Conservation (phyloP, 2,797 vertebrate species). For the Cercopithecus neglectus region DNA sequence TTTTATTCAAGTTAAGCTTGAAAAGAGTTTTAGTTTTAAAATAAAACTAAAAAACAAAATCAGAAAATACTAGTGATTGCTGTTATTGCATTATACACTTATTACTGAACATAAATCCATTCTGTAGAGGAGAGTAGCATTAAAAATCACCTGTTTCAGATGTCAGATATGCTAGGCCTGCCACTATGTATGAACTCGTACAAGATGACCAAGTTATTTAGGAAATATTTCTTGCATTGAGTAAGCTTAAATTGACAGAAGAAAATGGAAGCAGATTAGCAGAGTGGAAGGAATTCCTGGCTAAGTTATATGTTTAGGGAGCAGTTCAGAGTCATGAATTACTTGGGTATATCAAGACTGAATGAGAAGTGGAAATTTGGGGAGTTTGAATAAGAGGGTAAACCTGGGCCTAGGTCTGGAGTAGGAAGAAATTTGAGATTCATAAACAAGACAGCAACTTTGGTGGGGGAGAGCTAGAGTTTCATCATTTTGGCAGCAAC, state of each 20-base stretch:
- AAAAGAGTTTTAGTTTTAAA: neutral
- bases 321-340: neutral
- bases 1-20: neutral
- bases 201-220: neutral
- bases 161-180: neutral
- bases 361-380: neutral
- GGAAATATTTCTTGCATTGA: neutral
- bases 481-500: neutral
- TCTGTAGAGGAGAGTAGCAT: neutral
- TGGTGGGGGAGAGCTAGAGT: neutral
- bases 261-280: neutral
- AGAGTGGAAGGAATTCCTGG: neutral
- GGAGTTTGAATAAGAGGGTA: neutral
- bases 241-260: neutral
- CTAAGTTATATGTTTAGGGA: neutral
- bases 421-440: neutral
- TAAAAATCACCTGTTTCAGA: neutral
- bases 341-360: neutral
- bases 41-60: constrained; percentile 28
- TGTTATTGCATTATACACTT: neutral
- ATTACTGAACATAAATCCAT: neutral
- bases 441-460: neutral
- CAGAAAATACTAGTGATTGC: neutral
- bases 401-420: neutral
- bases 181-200: neutral